Base-by-base conservation (phyloP, 1,140 invertebrate species). In the Cyclargus thomasi region DNA sequence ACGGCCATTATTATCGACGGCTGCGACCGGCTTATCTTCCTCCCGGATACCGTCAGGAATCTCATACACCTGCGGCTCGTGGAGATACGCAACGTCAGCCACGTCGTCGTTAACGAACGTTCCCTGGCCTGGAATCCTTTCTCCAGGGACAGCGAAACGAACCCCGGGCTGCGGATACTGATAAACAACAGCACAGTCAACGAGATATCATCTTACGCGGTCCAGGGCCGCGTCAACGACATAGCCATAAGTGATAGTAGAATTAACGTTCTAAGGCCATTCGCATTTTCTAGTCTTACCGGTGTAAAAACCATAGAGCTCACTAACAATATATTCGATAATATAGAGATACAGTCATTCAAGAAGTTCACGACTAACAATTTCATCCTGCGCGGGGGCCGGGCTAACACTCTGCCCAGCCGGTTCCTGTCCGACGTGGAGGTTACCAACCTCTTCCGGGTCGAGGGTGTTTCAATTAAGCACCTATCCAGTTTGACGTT, bases 351-450 rank as follows among this genome's bases (percentile, higher is more conserved):
- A 22, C 94, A 96, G 79, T 93, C 95, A 1, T 95, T 96, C 74
- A 96, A 96, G 69, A 95, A 95, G 81, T 95, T 97, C 77, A 92
- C 93, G 29, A 92, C 94, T 0, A 90, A 92, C 35, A 93, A 93
- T 70, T 89, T 96, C 72, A 83, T 92, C 35, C 88, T 95, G 29
- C 90, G 91, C 1, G 91, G 92, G 0, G 90, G 85, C 16, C 64
- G 18, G 2, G 73, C 85, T 11, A 86, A 89, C 17, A 82, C 77
- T 4, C 91, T 95, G 39, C 95, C 95, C 0, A 95, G 95, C 66
- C 92, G 94, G 55, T 92, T 93, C 63, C 92, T 96, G 80, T 95
- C 94, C 55, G 95, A 96, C 65, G 85, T 96, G 39, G 93, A 94
- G 70, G 93, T 96, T 11, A 90, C 91, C 55, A 88, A 94, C 59